These are phyloP conservation scores for Morinoia aosen DNA, from an alignment of 2,888 invertebrate species.

Conservation along the genomic window DNA sequence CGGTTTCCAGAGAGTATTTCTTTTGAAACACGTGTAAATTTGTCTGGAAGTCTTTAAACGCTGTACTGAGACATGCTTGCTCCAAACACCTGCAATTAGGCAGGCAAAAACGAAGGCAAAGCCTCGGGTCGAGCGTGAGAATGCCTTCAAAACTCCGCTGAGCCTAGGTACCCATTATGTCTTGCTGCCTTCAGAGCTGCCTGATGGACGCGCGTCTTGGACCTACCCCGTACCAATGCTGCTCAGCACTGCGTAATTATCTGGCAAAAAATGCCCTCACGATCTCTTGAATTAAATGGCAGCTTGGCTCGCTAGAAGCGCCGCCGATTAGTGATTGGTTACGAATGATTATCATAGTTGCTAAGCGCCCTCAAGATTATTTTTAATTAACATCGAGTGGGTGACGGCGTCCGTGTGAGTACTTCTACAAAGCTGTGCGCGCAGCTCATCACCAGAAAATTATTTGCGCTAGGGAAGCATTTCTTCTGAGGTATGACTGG, in stretches of 20 bases:
- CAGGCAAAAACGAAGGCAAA: slow-evolving; percentile 49
- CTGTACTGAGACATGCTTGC: slow-evolving; percentile 49
- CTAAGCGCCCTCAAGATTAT: slow-evolving; percentile 21
- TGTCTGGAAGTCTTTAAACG: slow-evolving; percentile 27
- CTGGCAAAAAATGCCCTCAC: slow-evolving; percentile 33
- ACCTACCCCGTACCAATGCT: not conserved
- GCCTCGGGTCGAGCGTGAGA: slow-evolving; percentile 46
- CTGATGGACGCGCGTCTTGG: not conserved
- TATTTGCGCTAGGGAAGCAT: not conserved
- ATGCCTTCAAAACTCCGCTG: slow-evolving; percentile 20
- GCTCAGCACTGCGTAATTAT: slow-evolving; percentile 29
- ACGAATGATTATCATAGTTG: slow-evolving; percentile 45
- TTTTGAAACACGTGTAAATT: slow-evolving; percentile 27
- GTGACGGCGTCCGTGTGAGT: not conserved
- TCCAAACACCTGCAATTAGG: slow-evolving; percentile 50
- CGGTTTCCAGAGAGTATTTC: not conserved
- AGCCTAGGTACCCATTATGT: slow-evolving; percentile 7
- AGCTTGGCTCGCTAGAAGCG: slow-evolving; percentile 45
- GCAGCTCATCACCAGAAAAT: slow-evolving; percentile 20
- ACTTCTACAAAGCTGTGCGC: not conserved
- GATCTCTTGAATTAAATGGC: slow-evolving; percentile 48
- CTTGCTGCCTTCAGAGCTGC: slow-evolving; percentile 41
- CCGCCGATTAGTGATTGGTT: slow-evolving; percentile 46
- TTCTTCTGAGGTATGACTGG: not conserved
- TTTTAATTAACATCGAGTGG: not conserved